Evolutionary conservation across 2,113 vertebrate genomes (phyloP).

Genomic region (Chloropsis hardwickii): DNA sequence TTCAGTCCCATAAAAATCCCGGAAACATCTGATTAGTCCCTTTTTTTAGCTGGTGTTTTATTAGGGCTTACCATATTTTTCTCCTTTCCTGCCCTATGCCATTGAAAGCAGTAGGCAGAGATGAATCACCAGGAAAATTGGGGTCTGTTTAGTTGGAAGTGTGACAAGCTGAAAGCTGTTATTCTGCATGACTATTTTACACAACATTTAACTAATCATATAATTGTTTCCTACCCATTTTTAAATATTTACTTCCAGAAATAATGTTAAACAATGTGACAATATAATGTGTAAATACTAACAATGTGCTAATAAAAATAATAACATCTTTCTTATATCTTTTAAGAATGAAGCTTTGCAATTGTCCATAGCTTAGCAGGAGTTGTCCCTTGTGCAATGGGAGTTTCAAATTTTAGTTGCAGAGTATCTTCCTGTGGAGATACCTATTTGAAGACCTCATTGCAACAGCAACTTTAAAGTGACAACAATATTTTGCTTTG

Average conservation of each 20-base stretch:
- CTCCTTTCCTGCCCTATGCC: not conserved
- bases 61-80: not conserved
- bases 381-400: not conserved
- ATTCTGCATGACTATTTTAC: not conserved
- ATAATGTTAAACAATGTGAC: not conserved
- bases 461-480: not conserved
- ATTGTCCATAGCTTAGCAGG: not conserved
- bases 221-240: not conserved
- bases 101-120: slow-evolving; percentile 27
- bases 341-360: not conserved
- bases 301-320: not conserved
- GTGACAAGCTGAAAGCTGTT: slow-evolving; percentile 26
- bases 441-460: not conserved
- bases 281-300: not conserved
- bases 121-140: slow-evolving; percentile 30
- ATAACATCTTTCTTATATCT: not conserved
- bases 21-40: not conserved
- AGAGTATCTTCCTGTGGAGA: not conserved
- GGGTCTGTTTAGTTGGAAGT: not conserved
- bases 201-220: not conserved
- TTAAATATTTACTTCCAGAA: slow-evolving; percentile 9
- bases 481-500: not conserved
- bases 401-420: not conserved
- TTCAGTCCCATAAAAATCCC: not conserved
- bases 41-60: not conserved